A percentile compares a stretch with the other conserved stretches of the same genome.
These are phyloP conservation scores for Nemapogon koenigi DNA, from an alignment of 2,888 invertebrate genomes.

Conservation along the genomic window DNA sequence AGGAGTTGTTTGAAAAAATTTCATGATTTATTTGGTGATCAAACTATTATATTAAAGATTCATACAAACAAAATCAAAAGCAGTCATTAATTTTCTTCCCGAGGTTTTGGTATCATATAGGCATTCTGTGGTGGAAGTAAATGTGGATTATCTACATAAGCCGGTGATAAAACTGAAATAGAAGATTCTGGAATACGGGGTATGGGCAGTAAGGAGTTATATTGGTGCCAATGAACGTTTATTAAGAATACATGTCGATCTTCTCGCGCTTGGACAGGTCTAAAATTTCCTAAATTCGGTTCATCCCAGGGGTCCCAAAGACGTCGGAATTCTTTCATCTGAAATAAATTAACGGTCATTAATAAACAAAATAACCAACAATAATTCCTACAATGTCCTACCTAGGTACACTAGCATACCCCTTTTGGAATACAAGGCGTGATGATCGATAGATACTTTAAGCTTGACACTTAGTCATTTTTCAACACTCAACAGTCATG, in stretches of 20 bases:
- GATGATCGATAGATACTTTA: too few species aligned
- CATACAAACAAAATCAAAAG: neutral
- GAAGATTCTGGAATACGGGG: constrained; percentile 38
- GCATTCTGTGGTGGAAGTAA: constrained; percentile 42
- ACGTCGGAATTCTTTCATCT: constrained; percentile 64
- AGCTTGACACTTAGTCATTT: too few species aligned
- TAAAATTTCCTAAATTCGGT: constrained; percentile 57
- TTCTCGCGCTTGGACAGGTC: constrained; percentile 46
- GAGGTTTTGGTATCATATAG: constrained; percentile 24
- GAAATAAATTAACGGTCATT: constrained; percentile 16
- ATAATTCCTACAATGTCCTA: neutral
- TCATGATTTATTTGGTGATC: neutral
- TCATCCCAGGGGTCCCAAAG: constrained; percentile 58
- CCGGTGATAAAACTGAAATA: constrained; percentile 37
- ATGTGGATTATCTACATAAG: constrained; percentile 31
- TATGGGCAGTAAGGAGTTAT: constrained; percentile 54
- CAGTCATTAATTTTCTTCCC: neutral
- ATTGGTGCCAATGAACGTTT: constrained; percentile 53
- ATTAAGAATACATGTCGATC: constrained; percentile 58
- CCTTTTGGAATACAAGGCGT: too few species aligned
- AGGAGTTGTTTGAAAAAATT: too few species aligned
- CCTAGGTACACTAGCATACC: neutral
- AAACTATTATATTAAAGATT: neutral
- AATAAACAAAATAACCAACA: neutral
- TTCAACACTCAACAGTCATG: too few species aligned